Percentiles rank a stretch among this genome's conserved stretches.
phyloP scores from a whole-genome alignment of 2,113 vertebrate species.

The Pteropus alecto region DNA sequence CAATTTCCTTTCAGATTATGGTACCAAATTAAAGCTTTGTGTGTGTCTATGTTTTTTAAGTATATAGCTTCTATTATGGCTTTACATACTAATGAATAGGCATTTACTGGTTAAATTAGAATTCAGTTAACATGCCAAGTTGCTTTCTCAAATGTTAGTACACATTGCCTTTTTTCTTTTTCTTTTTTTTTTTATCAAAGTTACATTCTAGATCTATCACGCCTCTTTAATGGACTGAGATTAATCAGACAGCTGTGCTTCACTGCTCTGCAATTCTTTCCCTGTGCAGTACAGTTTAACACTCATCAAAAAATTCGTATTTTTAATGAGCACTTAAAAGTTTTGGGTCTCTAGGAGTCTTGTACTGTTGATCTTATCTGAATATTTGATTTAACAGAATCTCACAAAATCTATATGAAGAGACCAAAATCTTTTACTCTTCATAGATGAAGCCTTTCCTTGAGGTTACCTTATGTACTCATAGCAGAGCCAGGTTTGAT shows the following conservation, averaged over 20 bases:
- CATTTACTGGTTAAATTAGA: conserved; percentile 75
- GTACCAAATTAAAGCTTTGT: conserved; percentile 69
- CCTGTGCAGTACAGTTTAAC: conserved; percentile 43
- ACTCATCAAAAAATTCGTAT: conserved; percentile 55
- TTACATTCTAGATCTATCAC: conserved; percentile 58
- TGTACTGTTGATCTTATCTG: conserved; percentile 42
- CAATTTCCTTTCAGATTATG: conserved; percentile 72
- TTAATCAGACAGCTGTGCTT: conserved; percentile 68
- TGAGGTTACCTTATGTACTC: not conserved
- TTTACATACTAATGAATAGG: conserved; percentile 65
- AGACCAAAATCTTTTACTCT: conserved; percentile 30
- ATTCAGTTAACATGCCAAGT: conserved; percentile 63
- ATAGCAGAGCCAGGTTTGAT: not conserved
- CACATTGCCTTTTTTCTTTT: conserved; percentile 24
- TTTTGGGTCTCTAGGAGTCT: conserved; percentile 39
- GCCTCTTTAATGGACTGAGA: conserved; percentile 64
- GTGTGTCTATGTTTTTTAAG: conserved; percentile 57
- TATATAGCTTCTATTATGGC: conserved; percentile 60
- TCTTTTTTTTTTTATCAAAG: conserved; percentile 13
- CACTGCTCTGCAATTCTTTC: conserved; percentile 58
- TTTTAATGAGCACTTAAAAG: conserved; percentile 53
- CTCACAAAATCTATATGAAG: conserved; percentile 24
- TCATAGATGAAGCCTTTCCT: not conserved
- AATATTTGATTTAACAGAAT: conserved; percentile 34
- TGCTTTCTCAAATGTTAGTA: conserved; percentile 56